Evolutionary conservation across 2,888 invertebrate genomes (phyloP).

Genomic region (Pandemis cinnamomeana): DNA sequence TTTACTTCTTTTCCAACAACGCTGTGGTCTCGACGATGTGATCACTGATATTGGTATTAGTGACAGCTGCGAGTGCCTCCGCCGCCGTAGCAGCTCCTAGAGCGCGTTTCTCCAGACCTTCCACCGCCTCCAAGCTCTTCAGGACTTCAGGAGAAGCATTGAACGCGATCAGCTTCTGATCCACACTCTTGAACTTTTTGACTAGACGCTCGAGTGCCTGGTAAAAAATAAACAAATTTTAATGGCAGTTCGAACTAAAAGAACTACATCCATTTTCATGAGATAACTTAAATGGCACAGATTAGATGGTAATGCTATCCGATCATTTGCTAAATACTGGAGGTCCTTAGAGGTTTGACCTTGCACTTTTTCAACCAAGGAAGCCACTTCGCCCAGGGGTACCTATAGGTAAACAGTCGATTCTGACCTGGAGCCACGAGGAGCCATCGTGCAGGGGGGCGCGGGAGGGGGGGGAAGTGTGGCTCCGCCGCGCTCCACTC

Average conservation of each 20-base stretch:
- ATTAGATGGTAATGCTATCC: no score
- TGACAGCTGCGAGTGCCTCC: constrained; percentile 46
- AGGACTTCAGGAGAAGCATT: constrained; percentile 59
- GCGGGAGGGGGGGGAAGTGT: no score
- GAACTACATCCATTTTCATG: no score
- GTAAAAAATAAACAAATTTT: constrained; percentile 39
- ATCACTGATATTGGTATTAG: constrained; percentile 17
- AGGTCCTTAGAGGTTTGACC: no score
- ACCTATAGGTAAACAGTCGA: no score
- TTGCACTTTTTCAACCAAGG: no score
- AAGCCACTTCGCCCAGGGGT: no score
- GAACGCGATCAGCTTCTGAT: constrained; percentile 80
- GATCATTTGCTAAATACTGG: no score
- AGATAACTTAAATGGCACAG: no score
- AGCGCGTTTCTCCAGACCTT: constrained; percentile 54
- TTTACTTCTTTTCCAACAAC: constrained; percentile 28
- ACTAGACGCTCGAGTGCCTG: constrained; percentile 85
- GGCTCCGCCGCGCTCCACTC: no score
- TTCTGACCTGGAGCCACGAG: no score
- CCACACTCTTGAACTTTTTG: constrained; percentile 79
- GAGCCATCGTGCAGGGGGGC: no score
- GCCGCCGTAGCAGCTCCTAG: constrained; percentile 42
- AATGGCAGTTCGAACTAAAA: background rate
- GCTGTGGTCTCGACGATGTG: constrained; percentile 34
- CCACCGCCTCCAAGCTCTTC: constrained; percentile 51